Evolutionary conservation across 2,113 vertebrate species (phyloP).

Genomic region (Hippotragus niger): DNA sequence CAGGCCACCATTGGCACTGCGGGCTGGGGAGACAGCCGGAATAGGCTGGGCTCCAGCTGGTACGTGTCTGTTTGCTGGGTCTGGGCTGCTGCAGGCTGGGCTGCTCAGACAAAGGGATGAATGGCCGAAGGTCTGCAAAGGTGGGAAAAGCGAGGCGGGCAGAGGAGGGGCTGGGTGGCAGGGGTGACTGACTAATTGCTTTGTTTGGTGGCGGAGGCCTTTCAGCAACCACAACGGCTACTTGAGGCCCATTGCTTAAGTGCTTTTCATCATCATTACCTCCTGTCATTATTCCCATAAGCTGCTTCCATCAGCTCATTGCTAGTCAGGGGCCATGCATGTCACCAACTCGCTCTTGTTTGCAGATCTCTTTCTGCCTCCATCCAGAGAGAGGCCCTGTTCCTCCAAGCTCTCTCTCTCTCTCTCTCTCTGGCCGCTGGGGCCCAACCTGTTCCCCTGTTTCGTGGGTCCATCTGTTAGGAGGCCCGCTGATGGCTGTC

Average conservation of each 20-base stretch:
- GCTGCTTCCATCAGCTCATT: slow-evolving; percentile 46
- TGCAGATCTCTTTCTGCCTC: neutral
- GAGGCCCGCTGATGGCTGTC: neutral
- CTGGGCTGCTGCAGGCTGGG: neutral
- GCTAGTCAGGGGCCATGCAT: slow-evolving; percentile 34
- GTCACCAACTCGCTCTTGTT: neutral
- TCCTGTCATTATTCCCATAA: slow-evolving; percentile 57
- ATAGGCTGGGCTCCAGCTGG: slow-evolving; percentile 39
- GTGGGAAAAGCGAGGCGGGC: slow-evolving; percentile 45
- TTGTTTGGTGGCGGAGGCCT: slow-evolving; percentile 51
- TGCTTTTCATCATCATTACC: slow-evolving; percentile 64
- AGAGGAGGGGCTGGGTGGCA: slow-evolving; percentile 28
- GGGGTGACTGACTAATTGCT: slow-evolving; percentile 63
- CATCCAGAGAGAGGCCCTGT: neutral
- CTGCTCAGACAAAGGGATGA: slow-evolving; percentile 62
- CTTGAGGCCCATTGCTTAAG: slow-evolving; percentile 63
- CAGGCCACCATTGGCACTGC: neutral
- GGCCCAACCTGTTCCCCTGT: neutral
- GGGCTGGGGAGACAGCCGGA: neutral
- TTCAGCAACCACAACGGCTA: slow-evolving; percentile 57
- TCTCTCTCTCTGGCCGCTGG: neutral
- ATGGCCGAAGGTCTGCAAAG: slow-evolving; percentile 53
- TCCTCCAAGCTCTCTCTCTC: neutral
- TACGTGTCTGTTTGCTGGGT: neutral
- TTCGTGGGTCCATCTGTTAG: slow-evolving; percentile 47